Percentiles rank a stretch among this genome's conserved stretches.
phyloP scores from a whole-genome alignment of 2,113 vertebrate species.

The Zosterops hypoxanthus region DNA sequence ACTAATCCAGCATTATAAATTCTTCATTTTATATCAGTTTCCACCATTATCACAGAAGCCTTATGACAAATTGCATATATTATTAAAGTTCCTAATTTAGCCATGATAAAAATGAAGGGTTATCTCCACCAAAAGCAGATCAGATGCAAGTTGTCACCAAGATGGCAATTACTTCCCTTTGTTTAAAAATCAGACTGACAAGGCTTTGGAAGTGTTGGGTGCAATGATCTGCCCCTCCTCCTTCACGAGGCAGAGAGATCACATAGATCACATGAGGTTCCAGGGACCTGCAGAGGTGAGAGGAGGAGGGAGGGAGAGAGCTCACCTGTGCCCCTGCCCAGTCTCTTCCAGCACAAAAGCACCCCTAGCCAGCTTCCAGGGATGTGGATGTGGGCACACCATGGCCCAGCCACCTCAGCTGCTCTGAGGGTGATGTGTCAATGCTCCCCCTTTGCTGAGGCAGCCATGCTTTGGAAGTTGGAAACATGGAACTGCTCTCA shows the following conservation, averaged over 20 bases:
- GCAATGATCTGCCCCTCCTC: neutral
- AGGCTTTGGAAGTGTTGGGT: neutral
- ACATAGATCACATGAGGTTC: neutral
- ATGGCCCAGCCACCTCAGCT: neutral
- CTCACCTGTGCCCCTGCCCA: neutral
- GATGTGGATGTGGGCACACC: accelerated
- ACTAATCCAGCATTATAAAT: conserved; percentile 67
- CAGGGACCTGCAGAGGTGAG: neutral
- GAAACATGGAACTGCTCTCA: neutral
- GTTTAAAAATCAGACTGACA: neutral
- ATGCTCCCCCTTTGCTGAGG: neutral
- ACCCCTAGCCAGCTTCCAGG: neutral
- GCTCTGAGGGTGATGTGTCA: accelerated
- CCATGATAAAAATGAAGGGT: conserved; percentile 38
- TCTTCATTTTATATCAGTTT: conserved; percentile 61
- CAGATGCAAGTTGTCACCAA: neutral
- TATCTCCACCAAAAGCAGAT: neutral
- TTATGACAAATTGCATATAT: neutral
- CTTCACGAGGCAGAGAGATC: neutral
- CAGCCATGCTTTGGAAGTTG: neutral
- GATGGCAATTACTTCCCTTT: neutral
- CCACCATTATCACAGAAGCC: conserved; percentile 23
- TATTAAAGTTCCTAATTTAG: conserved; percentile 60
- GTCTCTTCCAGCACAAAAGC: neutral
- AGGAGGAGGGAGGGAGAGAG: neutral